Evolutionary conservation across 2,888 invertebrate species (phyloP), one percentile per base, ranked within the genome.

Genomic region (Podotricha telesiphe): DNA sequence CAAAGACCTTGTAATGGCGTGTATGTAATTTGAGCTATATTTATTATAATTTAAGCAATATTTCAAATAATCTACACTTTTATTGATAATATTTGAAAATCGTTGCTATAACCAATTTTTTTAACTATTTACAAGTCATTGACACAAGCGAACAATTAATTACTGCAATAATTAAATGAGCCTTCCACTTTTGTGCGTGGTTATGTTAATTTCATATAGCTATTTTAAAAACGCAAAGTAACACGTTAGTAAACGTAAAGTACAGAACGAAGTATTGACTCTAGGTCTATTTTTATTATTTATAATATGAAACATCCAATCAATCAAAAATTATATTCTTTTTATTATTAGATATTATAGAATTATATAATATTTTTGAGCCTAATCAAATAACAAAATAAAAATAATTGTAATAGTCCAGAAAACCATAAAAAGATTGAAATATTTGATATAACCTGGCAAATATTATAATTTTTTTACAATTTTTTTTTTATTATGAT

Each of bases 1-100:
- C 45, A 59, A 45, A 22, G 45, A 59, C 59, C 59, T 45, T 59
- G 17, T 13, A 37, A 11, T 37, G n/a, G 34, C 34, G 55, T 55
- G 34, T 55, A 34, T 45, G n/a, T 59, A 28, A 59, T 22, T 45
- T 45, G 22, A 22, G 15, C 3, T 42, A 10, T 59, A 42, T 28
- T 22, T 11, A 19, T 37, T 55, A 34, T 17, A 11, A 10, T 8
- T 4, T 28, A 13, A 2, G 13, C 10, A 11, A 19, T 19, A 3
- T 20, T 11, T 11, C 11, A 55, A 34, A 13, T 55, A 55, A 55
- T 11, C 2, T 17, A 13, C 11, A 6, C 4, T 17, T 55, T 34
- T 37, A 19, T 4, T 53, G 28, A 28, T 53, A 28, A 28, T 34
- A 4, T n/a, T 28, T 34, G 28, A n/a, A 53, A 53, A 53, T 34